phyloP scores from a whole-genome alignment of 2,113 vertebrate genomes.

The Andinoacara biseriatus region DNA sequence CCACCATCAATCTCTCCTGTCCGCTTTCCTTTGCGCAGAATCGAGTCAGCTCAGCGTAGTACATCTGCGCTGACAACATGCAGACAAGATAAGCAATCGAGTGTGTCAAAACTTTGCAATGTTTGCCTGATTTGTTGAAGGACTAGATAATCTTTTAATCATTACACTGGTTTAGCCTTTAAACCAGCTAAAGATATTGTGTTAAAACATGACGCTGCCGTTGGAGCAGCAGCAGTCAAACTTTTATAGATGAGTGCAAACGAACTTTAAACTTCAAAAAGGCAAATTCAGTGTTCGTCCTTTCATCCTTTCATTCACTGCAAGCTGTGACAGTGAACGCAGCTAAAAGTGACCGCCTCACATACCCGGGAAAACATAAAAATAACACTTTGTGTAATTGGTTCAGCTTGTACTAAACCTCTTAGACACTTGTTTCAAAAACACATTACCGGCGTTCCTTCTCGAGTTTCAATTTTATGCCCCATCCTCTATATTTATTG shows the following conservation, averaged over 20 bases:
- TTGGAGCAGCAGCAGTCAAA: background rate
- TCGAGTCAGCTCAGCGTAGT: constrained; percentile 68
- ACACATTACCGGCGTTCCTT: background rate
- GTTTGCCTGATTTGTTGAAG: constrained; percentile 40
- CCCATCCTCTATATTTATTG: background rate
- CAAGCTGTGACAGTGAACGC: background rate
- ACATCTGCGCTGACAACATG: constrained; percentile 58
- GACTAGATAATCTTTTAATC: constrained; percentile 38
- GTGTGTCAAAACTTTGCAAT: constrained; percentile 36
- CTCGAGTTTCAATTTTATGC: background rate
- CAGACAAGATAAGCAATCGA: constrained; percentile 49
- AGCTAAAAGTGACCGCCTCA: background rate
- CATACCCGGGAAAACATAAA: background rate
- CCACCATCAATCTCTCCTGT: constrained; percentile 79
- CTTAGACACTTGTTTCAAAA: background rate
- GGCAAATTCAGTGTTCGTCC: background rate
- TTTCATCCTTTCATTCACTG: background rate
- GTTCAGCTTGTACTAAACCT: background rate
- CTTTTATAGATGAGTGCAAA: background rate
- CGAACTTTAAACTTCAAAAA: background rate
- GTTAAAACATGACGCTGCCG: background rate
- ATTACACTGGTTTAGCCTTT: constrained; percentile 27
- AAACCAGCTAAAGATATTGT: background rate
- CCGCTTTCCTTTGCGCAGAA: constrained; percentile 66
- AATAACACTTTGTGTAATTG: background rate